Evolutionary conservation across 2,797 vertebrate genomes (phyloP), one percentile per base, ranked within the genome.

Genomic region (Ammospiza maritima): DNA sequence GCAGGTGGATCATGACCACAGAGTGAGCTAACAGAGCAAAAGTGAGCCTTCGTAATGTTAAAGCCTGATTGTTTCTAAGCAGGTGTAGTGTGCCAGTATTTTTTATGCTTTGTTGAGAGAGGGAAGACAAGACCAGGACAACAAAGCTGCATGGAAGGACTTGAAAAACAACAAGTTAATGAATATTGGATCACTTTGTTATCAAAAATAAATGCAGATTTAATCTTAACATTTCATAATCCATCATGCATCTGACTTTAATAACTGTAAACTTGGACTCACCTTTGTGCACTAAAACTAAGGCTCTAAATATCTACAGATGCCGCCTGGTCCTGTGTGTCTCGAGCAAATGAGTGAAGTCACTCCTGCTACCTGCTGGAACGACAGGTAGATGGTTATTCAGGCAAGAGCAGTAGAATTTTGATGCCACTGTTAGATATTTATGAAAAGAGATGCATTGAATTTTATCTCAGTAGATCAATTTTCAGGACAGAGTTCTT

Each of bases 401-500:
- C 92, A 93, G 86, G 92, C 80, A 94, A 66, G 75, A 96, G 79
- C 85, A 77, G 94, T 91, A 87, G 95, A 88, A 91, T 11, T 96
- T 90, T 95, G 95, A 96, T 89, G 91, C 93, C 93, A 92, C 79
- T 8, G 90, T 96, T 96, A 96, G 96, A 96, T 97, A 98, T 98
- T 98, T 97, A 97, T 98, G 94, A 97, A 98, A 97, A 98, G 96
- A 96, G 93, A 96, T 96, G 96, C 93, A 89, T 82, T 97, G 97
- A 97, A 96, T 98, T 98, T 98, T 98, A 98, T 98, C 94, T 70
- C 95, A 79, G 96, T 97, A 98, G 98, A 98, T 98, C 98, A 98
- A 97, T 98, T 98, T 98, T 98, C 98, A 98, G 96, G 95, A 97
- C 97, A 96, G 95, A 98, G 97, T 98, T 96, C 97, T 95, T 97